These are phyloP conservation scores for Sisyra nigra DNA, from an alignment of 2,888 invertebrate genomes.

Conservation along the genomic window DNA sequence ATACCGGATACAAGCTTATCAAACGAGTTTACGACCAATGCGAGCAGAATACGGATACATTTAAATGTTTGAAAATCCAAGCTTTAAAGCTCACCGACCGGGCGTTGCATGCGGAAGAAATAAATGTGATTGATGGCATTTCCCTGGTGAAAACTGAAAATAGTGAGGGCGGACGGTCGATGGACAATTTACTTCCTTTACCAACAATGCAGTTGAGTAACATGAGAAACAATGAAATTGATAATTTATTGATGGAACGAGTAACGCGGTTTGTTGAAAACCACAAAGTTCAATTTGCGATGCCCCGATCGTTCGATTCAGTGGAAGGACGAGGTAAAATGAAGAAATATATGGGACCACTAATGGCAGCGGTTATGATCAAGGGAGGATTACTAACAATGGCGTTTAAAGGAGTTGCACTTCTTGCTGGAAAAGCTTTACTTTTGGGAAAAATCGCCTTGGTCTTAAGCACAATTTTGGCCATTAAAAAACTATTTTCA, in stretches of 20 bases:
- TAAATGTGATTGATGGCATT: conserved; percentile 46
- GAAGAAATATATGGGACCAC: conserved; percentile 48
- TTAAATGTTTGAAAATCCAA: conserved; percentile 56
- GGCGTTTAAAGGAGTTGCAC: conserved; percentile 55
- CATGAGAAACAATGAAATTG: conserved; percentile 40
- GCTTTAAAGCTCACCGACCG: conserved; percentile 47
- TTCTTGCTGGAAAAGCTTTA: conserved; percentile 65
- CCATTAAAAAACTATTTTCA: conserved; percentile 60
- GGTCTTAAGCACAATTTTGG: conserved; percentile 60
- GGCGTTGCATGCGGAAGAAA: conserved; percentile 41
- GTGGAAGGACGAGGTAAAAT: conserved; percentile 41
- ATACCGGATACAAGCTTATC: conserved; percentile 31
- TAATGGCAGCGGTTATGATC: conserved; percentile 49
- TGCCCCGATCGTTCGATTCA: conserved; percentile 19
- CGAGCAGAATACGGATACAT: conserved; percentile 40
- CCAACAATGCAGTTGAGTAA: conserved; percentile 14
- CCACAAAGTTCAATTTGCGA: conserved; percentile 29
- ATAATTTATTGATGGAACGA: conserved; percentile 37
- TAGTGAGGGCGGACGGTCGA: conserved; percentile 9
- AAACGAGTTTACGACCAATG: conserved; percentile 44
- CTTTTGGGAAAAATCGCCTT: conserved; percentile 73
- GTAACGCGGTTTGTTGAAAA: conserved; percentile 40
- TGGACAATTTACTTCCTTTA: conserved; percentile 11
- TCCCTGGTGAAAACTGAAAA: conserved; percentile 32
- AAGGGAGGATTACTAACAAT: conserved; percentile 52